These are phyloP conservation scores for Amiota minor DNA, from an alignment of 2,888 invertebrate species.

Conservation along the genomic window DNA sequence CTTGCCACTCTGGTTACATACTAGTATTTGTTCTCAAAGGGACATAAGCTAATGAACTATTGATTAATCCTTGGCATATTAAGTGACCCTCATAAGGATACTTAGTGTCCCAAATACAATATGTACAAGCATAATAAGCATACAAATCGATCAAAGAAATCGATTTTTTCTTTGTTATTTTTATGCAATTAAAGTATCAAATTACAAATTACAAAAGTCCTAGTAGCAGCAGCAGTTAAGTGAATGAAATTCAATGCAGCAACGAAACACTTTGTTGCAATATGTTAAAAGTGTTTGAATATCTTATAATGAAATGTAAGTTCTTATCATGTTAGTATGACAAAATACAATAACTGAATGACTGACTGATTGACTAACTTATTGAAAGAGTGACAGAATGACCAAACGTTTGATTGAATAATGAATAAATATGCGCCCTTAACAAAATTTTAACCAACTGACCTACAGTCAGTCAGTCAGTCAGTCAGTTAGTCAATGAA, in stretches of 20 bases:
- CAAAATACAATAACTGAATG: constrained; percentile 42
- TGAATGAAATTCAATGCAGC: constrained; percentile 57
- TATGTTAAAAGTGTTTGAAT: constrained; percentile 26
- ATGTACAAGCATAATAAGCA: constrained; percentile 1
- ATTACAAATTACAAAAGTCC: constrained; percentile 52
- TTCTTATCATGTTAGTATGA: too few species aligned
- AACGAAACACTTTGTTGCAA: constrained; percentile 40
- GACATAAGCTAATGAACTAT: background rate
- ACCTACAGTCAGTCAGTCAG: constrained; percentile 19
- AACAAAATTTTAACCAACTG: constrained; percentile 22
- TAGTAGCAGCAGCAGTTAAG: constrained; percentile 1
- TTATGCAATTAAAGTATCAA: constrained; percentile 53
- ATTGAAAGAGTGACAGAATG: background rate
- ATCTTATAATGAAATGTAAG: too few species aligned
- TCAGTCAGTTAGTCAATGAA: background rate
- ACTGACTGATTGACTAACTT: background rate
- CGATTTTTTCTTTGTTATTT: background rate
- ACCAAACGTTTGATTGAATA: background rate
- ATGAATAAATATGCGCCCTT: constrained; percentile 47
- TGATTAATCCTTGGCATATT: background rate
- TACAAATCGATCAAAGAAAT: constrained; percentile 38
- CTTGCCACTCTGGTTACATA: too few species aligned
- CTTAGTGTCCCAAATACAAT: background rate
- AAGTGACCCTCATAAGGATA: background rate
- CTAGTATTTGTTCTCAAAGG: too few species aligned